Evolutionary conservation across 2,888 invertebrate species (phyloP), one percentile per base, ranked within the genome.

Genomic region (Nephrotoma flavescens): DNA sequence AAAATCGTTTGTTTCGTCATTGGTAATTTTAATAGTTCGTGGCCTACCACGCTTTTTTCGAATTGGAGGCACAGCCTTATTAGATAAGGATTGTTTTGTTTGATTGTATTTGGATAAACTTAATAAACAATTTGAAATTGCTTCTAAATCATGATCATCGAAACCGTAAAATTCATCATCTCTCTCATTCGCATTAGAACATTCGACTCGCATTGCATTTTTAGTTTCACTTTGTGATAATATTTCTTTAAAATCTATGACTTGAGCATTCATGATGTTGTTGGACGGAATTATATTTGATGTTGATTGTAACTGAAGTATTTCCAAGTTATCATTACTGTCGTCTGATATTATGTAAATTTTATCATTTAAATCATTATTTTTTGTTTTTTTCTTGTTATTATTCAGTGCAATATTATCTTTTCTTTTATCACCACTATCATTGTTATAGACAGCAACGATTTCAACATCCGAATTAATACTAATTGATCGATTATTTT

Each of bases 401-500:
- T 47, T 41, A 52, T 86, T 45, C 9, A 19, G 9, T 86, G 31
- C 31, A 31, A 19, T 15, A 19, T 42, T 86, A 12, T 86, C 44
- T 86, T 52, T 42, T 6, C n/a, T 15, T 12, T 84, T 42, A 41
- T 41, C 41, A 42, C 15, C 9, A 0, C n/a, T n/a, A 15, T 71
- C n/a, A 42, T 84, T 84, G 42, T 84, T 84, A 9, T 86, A 86
- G n/a, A 42, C 71, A 42, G 83, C 71, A 86, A 86, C 42, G 4
- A 86, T 44, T 83, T 86, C 86, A 44, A 86, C 41, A 86, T 86
- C 86, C 11, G 86, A 86, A 83, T 47, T 87, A 86, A 87, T 86
- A 86, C 88, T 88, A 86, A 87, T 86, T 83, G 88, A 88, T 57
- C 88, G 87, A 87, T 87, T 88, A 87, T 88, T 88, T 45, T 87